A percentile compares a stretch with the other conserved stretches of the same genome.
These are phyloP conservation scores for Zoanthus solanderi DNA, from an alignment of 92 coral and sea anemone genomes.

Conservation along the genomic window DNA sequence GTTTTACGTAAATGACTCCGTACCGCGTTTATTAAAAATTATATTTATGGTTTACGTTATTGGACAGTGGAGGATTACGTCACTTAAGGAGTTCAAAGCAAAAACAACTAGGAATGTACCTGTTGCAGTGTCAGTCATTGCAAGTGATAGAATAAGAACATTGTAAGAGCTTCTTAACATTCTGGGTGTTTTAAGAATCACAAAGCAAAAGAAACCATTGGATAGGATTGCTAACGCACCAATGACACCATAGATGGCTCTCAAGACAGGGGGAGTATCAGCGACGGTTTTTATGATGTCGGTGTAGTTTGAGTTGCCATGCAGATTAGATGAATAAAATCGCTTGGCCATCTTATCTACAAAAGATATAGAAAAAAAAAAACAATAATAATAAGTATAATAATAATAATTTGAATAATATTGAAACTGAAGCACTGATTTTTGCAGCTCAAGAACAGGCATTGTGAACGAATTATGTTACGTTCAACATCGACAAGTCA, in stretches of 20 bases:
- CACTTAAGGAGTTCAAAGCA: no score
- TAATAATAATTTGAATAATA: no score
- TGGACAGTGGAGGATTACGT: no score
- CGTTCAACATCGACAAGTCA: no score
- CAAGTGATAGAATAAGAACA: neutral
- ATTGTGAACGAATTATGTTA: no score
- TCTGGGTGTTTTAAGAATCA: neutral
- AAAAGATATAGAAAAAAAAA: neutral
- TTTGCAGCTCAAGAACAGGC: no score
- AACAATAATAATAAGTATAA: no score
- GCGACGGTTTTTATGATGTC: neutral
- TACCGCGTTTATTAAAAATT: no score
- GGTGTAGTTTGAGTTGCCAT: neutral
- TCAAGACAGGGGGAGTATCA: neutral
- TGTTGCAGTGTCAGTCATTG: neutral
- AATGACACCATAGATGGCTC: neutral
- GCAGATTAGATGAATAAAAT: neutral
- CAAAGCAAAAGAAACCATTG: neutral
- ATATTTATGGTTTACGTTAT: no score
- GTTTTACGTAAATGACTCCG: no score
- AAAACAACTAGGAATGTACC: neutral
- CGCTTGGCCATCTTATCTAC: neutral
- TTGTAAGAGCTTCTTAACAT: constrained; percentile 8
- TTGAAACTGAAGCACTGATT: no score
- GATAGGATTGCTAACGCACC: neutral